Percentiles rank a stretch among this genome's conserved stretches.
These are phyloP conservation scores for Miichthys miiuy DNA, from an alignment of 2,797 vertebrate genomes.

Conservation along the genomic window DNA sequence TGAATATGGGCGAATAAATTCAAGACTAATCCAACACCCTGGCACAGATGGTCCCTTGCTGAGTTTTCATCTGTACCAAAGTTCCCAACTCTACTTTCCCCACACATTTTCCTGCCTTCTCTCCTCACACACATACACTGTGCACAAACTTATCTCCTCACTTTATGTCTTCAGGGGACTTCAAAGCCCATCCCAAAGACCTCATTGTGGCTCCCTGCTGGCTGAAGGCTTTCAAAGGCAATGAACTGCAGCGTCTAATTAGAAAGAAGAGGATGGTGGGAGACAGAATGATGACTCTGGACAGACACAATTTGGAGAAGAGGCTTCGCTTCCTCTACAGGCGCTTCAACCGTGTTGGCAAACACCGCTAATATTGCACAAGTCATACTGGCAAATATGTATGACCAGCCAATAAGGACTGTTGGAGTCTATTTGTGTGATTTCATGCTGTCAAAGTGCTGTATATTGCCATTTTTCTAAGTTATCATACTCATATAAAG, in stretches of 20 bases:
- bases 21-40: not conserved
- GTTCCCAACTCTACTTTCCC: not conserved
- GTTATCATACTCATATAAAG: not conserved
- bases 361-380: slow-evolving; percentile 85
- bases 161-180: slow-evolving; percentile 85
- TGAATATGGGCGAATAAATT: not conserved
- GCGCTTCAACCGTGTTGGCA: slow-evolving; percentile 91
- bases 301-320: slow-evolving; percentile 90
- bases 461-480: slow-evolving; percentile 30
- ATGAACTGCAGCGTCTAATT: slow-evolving; percentile 91
- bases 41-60: not conserved
- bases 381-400: not conserved
- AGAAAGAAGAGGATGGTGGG: slow-evolving; percentile 93
- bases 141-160: not conserved
- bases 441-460: slow-evolving; percentile 23
- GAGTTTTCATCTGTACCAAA: not conserved
- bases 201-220: slow-evolving; percentile 90
- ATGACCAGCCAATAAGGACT: slow-evolving; percentile 32
- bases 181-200: slow-evolving; percentile 91
- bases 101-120: not conserved
- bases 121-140: not conserved
- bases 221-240: slow-evolving; percentile 92
- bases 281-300: slow-evolving; percentile 90
- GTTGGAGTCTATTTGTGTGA: slow-evolving; percentile 10
- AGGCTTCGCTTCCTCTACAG: slow-evolving; percentile 92